Conservation (phyloP, 2,113 vertebrate species). For the Nothocercus julius region DNA sequence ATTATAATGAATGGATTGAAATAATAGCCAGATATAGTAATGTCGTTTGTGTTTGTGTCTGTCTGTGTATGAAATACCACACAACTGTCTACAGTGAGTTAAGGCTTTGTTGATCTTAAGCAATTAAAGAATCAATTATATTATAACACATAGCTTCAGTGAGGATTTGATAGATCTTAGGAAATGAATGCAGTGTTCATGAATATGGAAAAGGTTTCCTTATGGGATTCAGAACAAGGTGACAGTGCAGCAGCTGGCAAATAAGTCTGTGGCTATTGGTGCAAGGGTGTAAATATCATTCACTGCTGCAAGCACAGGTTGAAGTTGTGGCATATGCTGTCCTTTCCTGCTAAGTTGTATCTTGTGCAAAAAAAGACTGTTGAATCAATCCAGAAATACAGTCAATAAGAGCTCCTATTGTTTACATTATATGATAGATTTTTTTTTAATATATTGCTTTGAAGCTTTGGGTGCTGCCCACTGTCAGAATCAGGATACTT, state of each 20-base stretch:
- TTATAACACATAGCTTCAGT: neutral
- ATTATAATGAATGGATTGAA: neutral
- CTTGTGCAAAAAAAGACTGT: neutral
- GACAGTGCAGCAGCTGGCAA: constrained; percentile 58
- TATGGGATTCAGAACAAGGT: constrained; percentile 42
- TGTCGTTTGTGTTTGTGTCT: neutral
- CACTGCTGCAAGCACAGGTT: constrained; percentile 10
- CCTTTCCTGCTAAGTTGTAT: neutral
- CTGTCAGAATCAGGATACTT: neutral
- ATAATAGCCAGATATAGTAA: neutral
- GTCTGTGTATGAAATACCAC: neutral
- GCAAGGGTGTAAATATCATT: constrained; percentile 17
- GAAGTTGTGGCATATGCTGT: neutral
- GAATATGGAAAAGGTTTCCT: constrained; percentile 60
- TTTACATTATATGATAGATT: neutral
- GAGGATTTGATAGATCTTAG: neutral
- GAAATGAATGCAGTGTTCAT: constrained; percentile 31
- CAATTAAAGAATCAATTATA: neutral
- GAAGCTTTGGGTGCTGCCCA: neutral
- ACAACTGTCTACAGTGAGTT: neutral
- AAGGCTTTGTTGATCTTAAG: constrained; percentile 32
- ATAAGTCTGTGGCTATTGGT: constrained; percentile 23
- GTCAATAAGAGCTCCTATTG: neutral
- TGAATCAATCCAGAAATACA: neutral
- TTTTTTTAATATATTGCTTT: neutral